Evolutionary conservation across 2,797 vertebrate genomes (phyloP), one percentile per base, ranked within the genome.

Genomic region (Enteromius mattozi): DNA sequence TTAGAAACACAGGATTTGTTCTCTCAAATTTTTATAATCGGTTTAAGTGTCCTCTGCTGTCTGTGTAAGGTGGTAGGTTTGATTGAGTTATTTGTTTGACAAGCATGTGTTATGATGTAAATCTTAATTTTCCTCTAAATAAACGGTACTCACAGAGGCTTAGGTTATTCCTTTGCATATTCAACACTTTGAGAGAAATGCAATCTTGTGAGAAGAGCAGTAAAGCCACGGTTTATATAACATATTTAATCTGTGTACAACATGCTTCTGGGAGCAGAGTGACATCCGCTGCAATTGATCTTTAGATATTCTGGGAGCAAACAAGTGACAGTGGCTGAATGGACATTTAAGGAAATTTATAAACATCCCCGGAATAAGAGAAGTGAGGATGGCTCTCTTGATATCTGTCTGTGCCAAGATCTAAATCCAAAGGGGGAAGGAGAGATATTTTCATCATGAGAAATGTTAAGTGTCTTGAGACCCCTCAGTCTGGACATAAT

Each of bases 391-490:
- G 63, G 45, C 85, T 86, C 86, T 89, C 88, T 81, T 83, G 86
- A 83, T 86, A 81, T 86, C 85, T 63, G 59, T 70, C 37, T 54
- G 83, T 83, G 85, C 88, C 88, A 89, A 86, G 78, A 80, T 49
- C 40, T 33, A 72, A 56, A 81, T 85, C 85, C 63, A 68, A 88
- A 70, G 82, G 79, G 82, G 82, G 70, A 69, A 33, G 76, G 61
- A 30, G 66, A 78, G 82, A 88, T 82, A 86, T 80, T 88, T 88
- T 82, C 79, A 88, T 85, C 85, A 54, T 88, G 82, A 86, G 76
- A 88, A 88, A 75, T 68, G 37, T 83, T 56, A 80, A 83, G 81
- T 76, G 85, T 80, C 69, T 70, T 24, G 71, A 69, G 80, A 74
- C 47, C 45, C 65, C 42, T 80, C 49, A 68, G 27, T 72, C 37